Evolutionary conservation across 2,888 invertebrate genomes (phyloP), one percentile per base, ranked within the genome.

Genomic region (Polydrusus tereticollis): DNA sequence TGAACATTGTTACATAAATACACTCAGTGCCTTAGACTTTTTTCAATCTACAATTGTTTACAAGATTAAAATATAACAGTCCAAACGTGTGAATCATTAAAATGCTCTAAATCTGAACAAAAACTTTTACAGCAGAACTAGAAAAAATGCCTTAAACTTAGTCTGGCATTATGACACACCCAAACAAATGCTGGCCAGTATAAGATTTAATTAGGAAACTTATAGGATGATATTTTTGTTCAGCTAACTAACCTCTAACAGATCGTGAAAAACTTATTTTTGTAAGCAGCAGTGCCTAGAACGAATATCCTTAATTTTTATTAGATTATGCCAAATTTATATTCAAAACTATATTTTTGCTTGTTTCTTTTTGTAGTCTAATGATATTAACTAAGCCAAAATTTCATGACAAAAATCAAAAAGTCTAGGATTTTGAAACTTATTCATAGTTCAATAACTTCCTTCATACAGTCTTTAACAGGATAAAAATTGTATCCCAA

Each of bases 21-120:
- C 60, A 60, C 43, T 41, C 41, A 60, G 60, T 60, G 43, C 43
- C 60, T 43, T 43, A 60, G 1, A 60, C 20, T 29, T 16, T 55
- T 55, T 8, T 55, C n/a, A 26, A 21, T 43, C 52, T 55, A 55
- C 52, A 14, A 55, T 29, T 18, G 23, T 38, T 29, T n/a, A 58
- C 2, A 58, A 10, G 21, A 20, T 38, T 6, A 29, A 55, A 55
- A 55, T 10, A 55, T 2, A n/a, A 38, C 23, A 58, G 12, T 20
- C 12, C 16, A 57, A 58, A 58, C 2, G 23, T 55, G 52, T 55
- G 52, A 23, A n/a, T 43, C 6, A 21, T 14, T 55, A n/a, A 52
- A 7, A 29, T 55, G 18, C 2, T 55, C 26, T 29, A 29, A 55
- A 29, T 14, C 26, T n/a, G 20, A n/a, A 23, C 23, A 50, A 55